These are phyloP conservation scores for Cyprinella venusta DNA, from an alignment of 2,797 vertebrate genomes.

Conservation along the genomic window DNA sequence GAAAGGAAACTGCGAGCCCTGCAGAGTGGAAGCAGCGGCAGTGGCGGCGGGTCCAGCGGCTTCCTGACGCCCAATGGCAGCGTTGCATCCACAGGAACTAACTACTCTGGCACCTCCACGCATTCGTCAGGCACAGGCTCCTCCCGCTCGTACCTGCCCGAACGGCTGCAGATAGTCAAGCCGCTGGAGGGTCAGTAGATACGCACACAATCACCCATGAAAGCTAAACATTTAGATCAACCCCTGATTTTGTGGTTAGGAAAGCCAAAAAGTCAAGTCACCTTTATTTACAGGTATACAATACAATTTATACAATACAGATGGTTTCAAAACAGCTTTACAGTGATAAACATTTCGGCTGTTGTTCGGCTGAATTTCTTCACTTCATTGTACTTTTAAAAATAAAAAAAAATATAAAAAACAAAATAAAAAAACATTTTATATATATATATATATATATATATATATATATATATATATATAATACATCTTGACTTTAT, in stretches of 20 bases:
- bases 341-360: no score
- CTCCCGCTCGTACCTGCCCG: conserved; percentile 83
- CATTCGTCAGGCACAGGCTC: conserved; percentile 79
- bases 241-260: neutral
- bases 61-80: conserved; percentile 85
- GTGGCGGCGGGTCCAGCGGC: conserved; percentile 75
- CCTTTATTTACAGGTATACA: no score
- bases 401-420: neutral
- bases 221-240: neutral
- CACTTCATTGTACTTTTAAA: no score
- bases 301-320: no score
- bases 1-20: conserved; percentile 77
- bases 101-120: conserved; percentile 82
- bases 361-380: no score
- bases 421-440: neutral
- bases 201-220: neutral
- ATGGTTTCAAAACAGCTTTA: no score
- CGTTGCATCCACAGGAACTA: conserved; percentile 80
- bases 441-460: no score
- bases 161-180: conserved; percentile 90
- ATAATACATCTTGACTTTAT: no score
- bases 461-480: no score
- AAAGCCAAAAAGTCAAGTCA: no score
- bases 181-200: conserved; percentile 85
- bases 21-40: conserved; percentile 65